phyloP scores from a whole-genome alignment of 2,888 invertebrate species.

The Polyploca ridens region DNA sequence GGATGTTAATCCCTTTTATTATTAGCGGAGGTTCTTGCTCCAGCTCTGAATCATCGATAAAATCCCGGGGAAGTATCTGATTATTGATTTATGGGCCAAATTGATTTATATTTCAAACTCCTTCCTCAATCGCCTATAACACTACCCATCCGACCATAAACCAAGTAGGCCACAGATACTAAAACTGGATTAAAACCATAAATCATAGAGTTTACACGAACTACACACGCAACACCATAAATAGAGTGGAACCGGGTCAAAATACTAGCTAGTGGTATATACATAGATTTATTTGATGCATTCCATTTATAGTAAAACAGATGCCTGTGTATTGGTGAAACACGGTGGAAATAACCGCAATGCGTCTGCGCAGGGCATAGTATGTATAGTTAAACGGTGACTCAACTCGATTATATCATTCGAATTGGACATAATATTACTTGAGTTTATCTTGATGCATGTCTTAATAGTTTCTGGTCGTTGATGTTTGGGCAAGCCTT shows the following conservation, averaged over 20 bases:
- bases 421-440: background rate
- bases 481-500: too few species aligned
- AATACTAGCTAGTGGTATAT: conserved; percentile 11
- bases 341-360: background rate
- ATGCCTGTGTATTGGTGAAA: conserved; percentile 13
- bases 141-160: too few species aligned
- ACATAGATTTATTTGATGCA: conserved; percentile 13
- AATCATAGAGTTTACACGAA: background rate
- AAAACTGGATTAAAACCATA: conserved; percentile 1
- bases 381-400: background rate
- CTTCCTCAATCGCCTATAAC: too few species aligned
- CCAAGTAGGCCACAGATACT: background rate
- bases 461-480: too few species aligned
- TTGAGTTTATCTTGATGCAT: background rate
- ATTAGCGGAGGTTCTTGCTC: too few species aligned
- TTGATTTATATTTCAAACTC: too few species aligned
- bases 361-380: background rate
- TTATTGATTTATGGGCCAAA: too few species aligned
- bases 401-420: background rate
- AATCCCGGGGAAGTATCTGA: background rate
- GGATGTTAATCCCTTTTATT: too few species aligned
- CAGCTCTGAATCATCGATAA: too few species aligned
- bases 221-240: conserved; percentile 1
- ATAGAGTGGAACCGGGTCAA: conserved; percentile 8
- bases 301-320: conserved; percentile 17